These are phyloP conservation scores for Lonchura striata DNA, from an alignment of 2,113 vertebrate genomes.

Conservation along the genomic window DNA sequence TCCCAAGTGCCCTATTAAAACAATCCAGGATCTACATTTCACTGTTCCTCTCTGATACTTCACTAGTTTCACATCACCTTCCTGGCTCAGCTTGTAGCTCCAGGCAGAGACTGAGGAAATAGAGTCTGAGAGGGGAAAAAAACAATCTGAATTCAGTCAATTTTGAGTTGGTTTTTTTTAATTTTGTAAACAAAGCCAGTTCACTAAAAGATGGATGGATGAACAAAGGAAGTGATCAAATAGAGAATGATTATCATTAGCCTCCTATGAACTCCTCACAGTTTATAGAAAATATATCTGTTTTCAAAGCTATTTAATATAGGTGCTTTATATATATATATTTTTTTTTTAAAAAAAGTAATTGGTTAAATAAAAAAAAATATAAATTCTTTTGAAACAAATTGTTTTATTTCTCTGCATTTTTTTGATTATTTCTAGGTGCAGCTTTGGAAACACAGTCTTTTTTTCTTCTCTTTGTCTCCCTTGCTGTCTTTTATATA, in stretches of 20 bases:
- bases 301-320: neutral
- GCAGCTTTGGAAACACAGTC: neutral
- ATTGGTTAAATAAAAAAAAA: neutral
- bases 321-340: neutral
- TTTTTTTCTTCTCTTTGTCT: neutral
- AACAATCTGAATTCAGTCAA: neutral
- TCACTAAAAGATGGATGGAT: neutral
- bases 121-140: neutral
- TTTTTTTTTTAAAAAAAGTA: too few relatives aligned
- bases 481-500: neutral
- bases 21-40: neutral
- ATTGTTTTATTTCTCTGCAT: neutral
- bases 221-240: neutral
- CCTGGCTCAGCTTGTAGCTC: neutral
- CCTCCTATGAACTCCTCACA: neutral
- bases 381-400: neutral
- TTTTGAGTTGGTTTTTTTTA: neutral
- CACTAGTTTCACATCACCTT: neutral
- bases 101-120: neutral
- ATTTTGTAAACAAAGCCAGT: neutral
- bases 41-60: neutral
- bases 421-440: neutral
- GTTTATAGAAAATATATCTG: neutral
- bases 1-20: neutral
- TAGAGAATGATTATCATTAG: neutral